These are phyloP conservation scores for Dinomys branickii DNA, from an alignment of 2,113 vertebrate species.

Conservation along the genomic window DNA sequence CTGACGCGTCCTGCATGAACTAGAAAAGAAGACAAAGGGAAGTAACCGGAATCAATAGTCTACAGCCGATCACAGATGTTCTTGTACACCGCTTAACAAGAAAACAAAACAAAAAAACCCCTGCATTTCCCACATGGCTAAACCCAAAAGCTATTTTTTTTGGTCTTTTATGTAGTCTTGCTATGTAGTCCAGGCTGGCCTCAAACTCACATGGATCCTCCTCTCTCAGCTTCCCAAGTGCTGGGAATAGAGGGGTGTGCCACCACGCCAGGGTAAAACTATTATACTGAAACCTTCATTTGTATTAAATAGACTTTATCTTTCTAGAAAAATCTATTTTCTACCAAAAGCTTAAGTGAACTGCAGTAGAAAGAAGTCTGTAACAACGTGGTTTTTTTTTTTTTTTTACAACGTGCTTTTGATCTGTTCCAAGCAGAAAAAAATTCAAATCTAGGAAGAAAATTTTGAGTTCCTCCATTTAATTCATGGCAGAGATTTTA, in stretches of 20 bases:
- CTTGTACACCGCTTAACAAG: background rate
- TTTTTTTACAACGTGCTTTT: no score
- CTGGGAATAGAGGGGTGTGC: background rate
- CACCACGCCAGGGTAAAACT: background rate
- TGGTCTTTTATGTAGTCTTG: background rate
- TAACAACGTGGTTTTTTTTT: no score
- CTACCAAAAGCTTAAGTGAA: background rate
- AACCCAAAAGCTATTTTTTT: background rate
- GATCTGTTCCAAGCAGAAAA: conserved; percentile 38
- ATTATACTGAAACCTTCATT: background rate
- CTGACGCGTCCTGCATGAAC: conserved; percentile 99
- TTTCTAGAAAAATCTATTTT: conserved; percentile 21
- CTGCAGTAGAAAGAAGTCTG: background rate
- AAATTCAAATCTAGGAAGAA: conserved; percentile 14
- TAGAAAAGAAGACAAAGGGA: conserved; percentile 72
- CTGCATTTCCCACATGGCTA: background rate
- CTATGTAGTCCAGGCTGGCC: background rate
- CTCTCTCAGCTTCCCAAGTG: background rate
- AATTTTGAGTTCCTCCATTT: background rate
- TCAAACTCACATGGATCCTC: background rate
- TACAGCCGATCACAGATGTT: background rate
- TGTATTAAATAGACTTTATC: background rate
- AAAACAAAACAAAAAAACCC: background rate
- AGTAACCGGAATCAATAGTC: background rate
- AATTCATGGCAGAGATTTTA: background rate